A percentile compares a stretch with the other conserved stretches of the same genome.
Evolutionary conservation across 2,888 invertebrate species (phyloP).

Genomic region (Plemyria rubiginata): DNA sequence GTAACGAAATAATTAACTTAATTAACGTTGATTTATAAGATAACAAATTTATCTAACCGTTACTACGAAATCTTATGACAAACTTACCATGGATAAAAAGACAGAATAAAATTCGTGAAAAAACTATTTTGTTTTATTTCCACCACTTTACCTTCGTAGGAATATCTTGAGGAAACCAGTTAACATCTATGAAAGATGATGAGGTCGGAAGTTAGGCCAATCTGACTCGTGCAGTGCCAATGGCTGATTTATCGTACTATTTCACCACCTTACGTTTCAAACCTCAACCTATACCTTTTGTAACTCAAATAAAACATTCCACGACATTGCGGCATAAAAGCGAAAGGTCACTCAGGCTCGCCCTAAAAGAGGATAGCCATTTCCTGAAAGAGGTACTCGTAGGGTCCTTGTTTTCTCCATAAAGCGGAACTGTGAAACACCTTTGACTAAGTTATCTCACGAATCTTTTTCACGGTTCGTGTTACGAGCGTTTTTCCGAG

Average conservation of each 20-base stretch:
- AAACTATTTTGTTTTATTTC: conserved; percentile 41
- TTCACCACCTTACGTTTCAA: not conserved
- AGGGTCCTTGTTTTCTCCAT: conserved; percentile 54
- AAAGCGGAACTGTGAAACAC: conserved; percentile 56
- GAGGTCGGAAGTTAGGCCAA: too few species aligned
- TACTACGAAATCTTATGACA: conserved; percentile 82
- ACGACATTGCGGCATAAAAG: conserved; percentile 28
- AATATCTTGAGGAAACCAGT: too few species aligned
- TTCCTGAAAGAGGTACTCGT: conserved; percentile 56
- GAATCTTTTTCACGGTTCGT: conserved; percentile 61
- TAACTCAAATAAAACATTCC: conserved; percentile 32
- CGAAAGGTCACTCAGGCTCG: conserved; percentile 47
- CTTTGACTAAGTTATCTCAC: conserved; percentile 66
- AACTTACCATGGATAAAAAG: conserved; percentile 73
- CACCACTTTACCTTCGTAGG: not conserved
- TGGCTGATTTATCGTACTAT: too few species aligned
- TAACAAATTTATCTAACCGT: conserved; percentile 73
- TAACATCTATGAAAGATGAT: too few species aligned
- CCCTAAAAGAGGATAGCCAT: conserved; percentile 54
- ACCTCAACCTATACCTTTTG: not conserved
- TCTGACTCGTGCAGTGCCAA: too few species aligned
- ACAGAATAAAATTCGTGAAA: conserved; percentile 76
- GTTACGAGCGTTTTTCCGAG: conserved; percentile 39
- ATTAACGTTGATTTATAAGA: conserved; percentile 68
- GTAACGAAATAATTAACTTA: conserved; percentile 52